These are phyloP conservation scores for Miniopterus natalensis DNA, from an alignment of 2,113 vertebrate species.

Conservation along the genomic window DNA sequence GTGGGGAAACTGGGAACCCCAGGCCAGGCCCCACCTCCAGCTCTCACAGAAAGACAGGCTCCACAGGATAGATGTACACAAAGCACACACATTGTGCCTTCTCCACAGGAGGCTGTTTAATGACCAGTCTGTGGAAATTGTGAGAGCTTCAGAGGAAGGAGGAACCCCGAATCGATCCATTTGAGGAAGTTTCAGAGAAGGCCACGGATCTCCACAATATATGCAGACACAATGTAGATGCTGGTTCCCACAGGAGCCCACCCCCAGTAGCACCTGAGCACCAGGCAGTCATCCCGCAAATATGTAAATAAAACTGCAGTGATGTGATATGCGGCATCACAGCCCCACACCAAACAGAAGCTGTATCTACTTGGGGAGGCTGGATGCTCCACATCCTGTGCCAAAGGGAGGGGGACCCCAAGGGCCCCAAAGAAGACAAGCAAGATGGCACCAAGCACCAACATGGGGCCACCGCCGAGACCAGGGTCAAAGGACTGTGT, in stretches of 20 bases:
- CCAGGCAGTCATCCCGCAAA: not conserved
- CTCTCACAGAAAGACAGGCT: not conserved
- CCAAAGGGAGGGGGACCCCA: not conserved
- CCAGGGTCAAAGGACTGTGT: not conserved
- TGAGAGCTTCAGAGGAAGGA: not conserved
- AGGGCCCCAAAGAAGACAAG: not conserved
- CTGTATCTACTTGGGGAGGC: not conserved
- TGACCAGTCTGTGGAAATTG: not conserved
- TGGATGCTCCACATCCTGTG: not conserved
- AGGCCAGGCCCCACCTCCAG: not conserved
- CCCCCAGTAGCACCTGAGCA: not conserved
- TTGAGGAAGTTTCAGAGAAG: not conserved
- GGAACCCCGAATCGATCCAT: not conserved
- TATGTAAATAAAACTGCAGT: not conserved
- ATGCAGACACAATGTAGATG: not conserved
- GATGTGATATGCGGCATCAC: accelerated
- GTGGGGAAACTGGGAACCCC: not conserved
- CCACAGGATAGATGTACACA: not conserved
- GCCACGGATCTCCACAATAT: not conserved
- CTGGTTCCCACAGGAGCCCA: not conserved
- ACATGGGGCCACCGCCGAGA: not conserved
- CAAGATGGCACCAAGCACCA: too few species aligned
- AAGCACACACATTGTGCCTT: too few species aligned
- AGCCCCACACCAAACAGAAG: not conserved
- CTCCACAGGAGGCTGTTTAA: not conserved